A percentile compares a stretch with the other conserved stretches of the same genome.
Conservation (phyloP, 2,797 vertebrate species). For the Glyptemys insculpta region DNA sequence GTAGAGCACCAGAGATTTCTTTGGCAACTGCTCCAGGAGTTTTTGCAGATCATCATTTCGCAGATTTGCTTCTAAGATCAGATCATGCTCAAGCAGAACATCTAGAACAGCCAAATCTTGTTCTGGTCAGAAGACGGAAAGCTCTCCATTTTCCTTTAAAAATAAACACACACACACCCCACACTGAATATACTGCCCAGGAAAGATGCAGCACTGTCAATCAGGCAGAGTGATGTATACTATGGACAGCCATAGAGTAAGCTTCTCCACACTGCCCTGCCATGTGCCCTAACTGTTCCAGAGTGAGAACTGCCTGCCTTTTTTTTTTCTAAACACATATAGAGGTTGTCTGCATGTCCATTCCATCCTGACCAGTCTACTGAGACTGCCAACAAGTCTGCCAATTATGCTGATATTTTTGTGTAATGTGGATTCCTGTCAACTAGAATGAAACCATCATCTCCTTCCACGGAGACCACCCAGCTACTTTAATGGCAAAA, state of each 20-base stretch:
- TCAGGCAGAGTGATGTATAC: not conserved
- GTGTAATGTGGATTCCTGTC: not conserved
- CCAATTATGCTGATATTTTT: not conserved
- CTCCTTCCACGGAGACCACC: not conserved
- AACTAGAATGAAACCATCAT: not conserved
- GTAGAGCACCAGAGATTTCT: not conserved
- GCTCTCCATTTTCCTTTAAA: too few species aligned
- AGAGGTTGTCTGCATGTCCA: not conserved
- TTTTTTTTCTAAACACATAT: too few species aligned
- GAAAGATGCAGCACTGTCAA: too few species aligned
- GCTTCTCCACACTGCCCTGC: not conserved
- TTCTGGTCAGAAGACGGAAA: not conserved
- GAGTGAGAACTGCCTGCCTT: not conserved
- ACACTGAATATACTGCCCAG: not conserved
- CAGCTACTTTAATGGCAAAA: not conserved
- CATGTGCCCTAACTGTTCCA: too few species aligned
- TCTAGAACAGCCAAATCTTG: not conserved
- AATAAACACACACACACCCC: not conserved
- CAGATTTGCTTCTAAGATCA: rapidly evolving
- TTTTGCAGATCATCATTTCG: not conserved
- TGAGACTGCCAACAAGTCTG: not conserved
- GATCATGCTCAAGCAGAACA: rapidly evolving
- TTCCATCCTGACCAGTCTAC: not conserved
- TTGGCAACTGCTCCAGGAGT: rapidly evolving
- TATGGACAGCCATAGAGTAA: not conserved